These are phyloP conservation scores for Euplagia quadripunctaria DNA, from an alignment of 2,888 invertebrate species.

Conservation along the genomic window DNA sequence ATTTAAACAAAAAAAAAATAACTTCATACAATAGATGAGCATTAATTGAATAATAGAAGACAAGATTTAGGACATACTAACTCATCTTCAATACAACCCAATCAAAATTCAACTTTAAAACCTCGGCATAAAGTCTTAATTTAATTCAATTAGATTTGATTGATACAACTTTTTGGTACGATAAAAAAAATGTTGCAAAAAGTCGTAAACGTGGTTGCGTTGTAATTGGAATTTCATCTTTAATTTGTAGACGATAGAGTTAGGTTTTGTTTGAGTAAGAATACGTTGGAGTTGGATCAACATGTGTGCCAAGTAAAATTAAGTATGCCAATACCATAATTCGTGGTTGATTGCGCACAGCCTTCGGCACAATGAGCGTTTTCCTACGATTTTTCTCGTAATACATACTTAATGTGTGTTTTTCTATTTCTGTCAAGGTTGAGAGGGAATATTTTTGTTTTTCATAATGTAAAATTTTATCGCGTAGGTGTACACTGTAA, in stretches of 20 bases:
- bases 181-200: slow-evolving; percentile 16
- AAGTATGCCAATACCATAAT: slow-evolving; percentile 86
- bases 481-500: not conserved
- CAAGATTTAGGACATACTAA: slow-evolving; percentile 48
- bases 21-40: slow-evolving; percentile 35
- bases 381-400: slow-evolving; percentile 84
- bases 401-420: slow-evolving; percentile 66
- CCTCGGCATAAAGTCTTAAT: not conserved
- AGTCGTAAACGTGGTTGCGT: slow-evolving; percentile 18
- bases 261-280: slow-evolving; percentile 30
- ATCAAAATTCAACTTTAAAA: slow-evolving; percentile 34
- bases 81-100: slow-evolving; percentile 26
- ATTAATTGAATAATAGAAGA: slow-evolving; percentile 47
- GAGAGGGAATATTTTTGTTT: not conserved
- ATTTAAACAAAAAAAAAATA: slow-evolving; percentile 38
- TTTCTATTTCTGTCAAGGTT: slow-evolving; percentile 80
- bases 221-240: slow-evolving; percentile 21
- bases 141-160: not conserved
- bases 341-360: slow-evolving; percentile 79
- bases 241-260: slow-evolving; percentile 24
- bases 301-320: slow-evolving; percentile 84
- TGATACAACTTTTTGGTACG: slow-evolving; percentile 24
- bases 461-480: not conserved
- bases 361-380: slow-evolving; percentile 80
- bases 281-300: slow-evolving; percentile 70